Base-by-base conservation (phyloP, 2,888 invertebrate species). In the Ichneumoninae sp. region DNA sequence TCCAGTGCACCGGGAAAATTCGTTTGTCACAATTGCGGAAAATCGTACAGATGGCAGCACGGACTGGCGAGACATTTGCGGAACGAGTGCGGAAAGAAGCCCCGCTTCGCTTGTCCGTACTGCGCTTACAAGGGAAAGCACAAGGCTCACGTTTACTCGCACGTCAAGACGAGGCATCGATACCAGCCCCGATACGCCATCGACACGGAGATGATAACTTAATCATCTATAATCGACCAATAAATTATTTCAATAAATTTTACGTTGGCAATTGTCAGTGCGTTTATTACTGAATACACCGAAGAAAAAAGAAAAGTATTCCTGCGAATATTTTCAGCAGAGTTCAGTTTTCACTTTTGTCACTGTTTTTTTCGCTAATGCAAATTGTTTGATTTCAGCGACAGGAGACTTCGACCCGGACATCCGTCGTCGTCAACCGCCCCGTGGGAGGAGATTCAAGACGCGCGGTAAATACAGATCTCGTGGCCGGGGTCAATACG, bases 1-100 rank as follows among this genome's bases (percentile, higher is more conserved):
- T 50, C 74, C 44, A 71, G 33, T 3, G 6, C 13, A 10, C 40
- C 69, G 16, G 89, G 87, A 63, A 88, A 86, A 71, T 90, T 86
- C 83, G 88, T 90, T 75, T 93, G 93, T 77, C 88, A 89, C 1
- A 89, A 87, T 44, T 93, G 93, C 73, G 89, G 88, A 26, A 91
- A 91, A 77, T 81, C 86, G 1, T 93, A 93, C 85, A 90, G 90
- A 81, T 89, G 88, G 88, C 89, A 88, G 89, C 73, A 78, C 88
- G 60, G 90, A 91, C 79, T 80, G 88, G 73, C 80, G 89, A 76
- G 75, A 91, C 86, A 87, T 88, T 68, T 91, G 91, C 83, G 87
- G 81, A 60, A 66, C 89, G 87, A 16, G 89, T 90, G 90, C 75
- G 88, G 89, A 30, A 92, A 88, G 70, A 44, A 66, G 50, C 88